Percentiles rank a stretch among this genome's conserved stretches.
These are phyloP conservation scores for Abscondita cerata DNA, from an alignment of 2,888 invertebrate genomes.

Conservation along the genomic window DNA sequence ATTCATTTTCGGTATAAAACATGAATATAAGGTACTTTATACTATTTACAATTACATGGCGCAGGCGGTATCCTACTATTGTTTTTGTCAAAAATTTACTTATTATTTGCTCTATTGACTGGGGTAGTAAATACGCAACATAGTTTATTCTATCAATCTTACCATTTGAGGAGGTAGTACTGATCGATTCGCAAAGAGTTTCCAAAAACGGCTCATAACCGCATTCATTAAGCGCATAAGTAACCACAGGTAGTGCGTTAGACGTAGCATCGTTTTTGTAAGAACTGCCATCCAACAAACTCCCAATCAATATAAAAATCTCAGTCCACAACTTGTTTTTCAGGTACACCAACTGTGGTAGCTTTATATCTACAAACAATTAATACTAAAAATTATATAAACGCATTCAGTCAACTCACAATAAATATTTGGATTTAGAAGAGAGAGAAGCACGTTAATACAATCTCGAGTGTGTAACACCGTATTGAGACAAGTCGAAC, in stretches of 20 bases:
- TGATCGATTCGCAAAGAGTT: conserved; percentile 53
- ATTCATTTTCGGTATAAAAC: too few species aligned
- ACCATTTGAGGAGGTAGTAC: conserved; percentile 48
- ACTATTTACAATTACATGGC: too few species aligned
- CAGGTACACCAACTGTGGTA: conserved; percentile 56
- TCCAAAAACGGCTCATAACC: conserved; percentile 49
- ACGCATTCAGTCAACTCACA: conserved; percentile 54
- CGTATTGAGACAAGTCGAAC: conserved; percentile 54
- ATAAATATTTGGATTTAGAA: conserved; percentile 58
- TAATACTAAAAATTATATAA: conserved; percentile 6
- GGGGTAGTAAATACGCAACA: too few species aligned
- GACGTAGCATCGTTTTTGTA: not conserved
- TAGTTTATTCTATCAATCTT: conserved; percentile 10
- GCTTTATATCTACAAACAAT: conserved; percentile 52
- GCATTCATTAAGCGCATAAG: conserved; percentile 38
- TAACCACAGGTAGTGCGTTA: conserved; percentile 32
- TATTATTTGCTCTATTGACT: too few species aligned
- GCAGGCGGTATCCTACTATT: too few species aligned
- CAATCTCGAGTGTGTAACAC: conserved; percentile 61
- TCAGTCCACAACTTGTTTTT: conserved; percentile 61
- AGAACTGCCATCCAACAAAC: conserved; percentile 47
- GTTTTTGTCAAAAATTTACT: too few species aligned
- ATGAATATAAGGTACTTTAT: too few species aligned
- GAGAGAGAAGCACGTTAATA: conserved; percentile 56
- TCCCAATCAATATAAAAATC: conserved; percentile 59